A percentile compares a stretch with the other conserved stretches of the same genome.
Conservation (phyloP, 1,140 invertebrate genomes). For the Choristoneura fumiferana region DNA sequence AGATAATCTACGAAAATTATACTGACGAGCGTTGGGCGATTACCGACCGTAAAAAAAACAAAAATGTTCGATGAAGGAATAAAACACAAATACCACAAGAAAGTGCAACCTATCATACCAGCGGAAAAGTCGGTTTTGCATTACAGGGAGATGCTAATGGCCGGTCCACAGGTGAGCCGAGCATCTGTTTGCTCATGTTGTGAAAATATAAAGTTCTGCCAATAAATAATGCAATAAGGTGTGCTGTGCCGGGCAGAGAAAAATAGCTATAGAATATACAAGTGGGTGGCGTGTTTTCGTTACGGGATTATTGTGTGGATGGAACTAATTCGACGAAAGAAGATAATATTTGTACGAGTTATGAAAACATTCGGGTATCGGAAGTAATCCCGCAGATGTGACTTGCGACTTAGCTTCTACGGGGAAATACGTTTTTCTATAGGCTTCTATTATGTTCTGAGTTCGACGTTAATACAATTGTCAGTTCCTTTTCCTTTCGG, state of each 20-base stretch:
- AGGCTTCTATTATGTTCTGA: constrained; percentile 16
- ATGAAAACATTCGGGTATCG: constrained; percentile 33
- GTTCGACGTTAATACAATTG: constrained; percentile 18
- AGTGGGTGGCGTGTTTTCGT: constrained; percentile 33
- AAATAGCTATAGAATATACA: constrained; percentile 20
- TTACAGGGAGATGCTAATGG: constrained; percentile 31
- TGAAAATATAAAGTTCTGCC: constrained; percentile 56
- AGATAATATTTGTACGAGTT: constrained; percentile 44
- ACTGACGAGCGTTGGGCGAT: constrained; percentile 34
- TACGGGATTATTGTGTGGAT: constrained; percentile 33
- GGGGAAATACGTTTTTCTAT: background rate
- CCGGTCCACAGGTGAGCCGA: constrained; percentile 44
- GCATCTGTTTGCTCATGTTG: constrained; percentile 45
- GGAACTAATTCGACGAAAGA: constrained; percentile 39
- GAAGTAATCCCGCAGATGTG: constrained; percentile 36
- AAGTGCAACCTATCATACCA: constrained; percentile 26
- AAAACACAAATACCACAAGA: constrained; percentile 8
- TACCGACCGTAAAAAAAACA: constrained; percentile 43
- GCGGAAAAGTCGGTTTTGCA: constrained; percentile 32
- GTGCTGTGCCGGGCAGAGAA: background rate
- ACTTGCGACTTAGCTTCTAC: constrained; percentile 19
- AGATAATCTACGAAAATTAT: constrained; percentile 39
- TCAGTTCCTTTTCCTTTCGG: constrained; percentile 4
- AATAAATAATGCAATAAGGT: constrained; percentile 62
- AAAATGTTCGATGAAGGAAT: constrained; percentile 23